Evolutionary conservation across 2,888 invertebrate genomes (phyloP).

Genomic region (Ommatoiulus sabulosus): DNA sequence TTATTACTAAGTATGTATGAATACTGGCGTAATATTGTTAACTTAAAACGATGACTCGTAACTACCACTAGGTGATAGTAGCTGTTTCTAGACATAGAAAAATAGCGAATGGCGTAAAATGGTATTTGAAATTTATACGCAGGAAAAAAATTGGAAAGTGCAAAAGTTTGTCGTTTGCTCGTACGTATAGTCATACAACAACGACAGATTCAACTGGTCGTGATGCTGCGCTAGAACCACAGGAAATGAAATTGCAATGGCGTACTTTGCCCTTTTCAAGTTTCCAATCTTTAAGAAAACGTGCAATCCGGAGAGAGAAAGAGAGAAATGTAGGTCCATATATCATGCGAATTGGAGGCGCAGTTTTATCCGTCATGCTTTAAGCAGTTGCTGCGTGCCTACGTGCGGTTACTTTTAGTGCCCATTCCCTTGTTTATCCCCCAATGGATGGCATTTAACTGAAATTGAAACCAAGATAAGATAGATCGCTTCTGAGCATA

Average conservation of each 20-base stretch:
- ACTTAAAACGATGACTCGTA: too few relatives aligned
- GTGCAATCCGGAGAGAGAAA: background rate
- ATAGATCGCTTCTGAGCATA: conserved; percentile 19
- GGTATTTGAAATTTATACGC: too few relatives aligned
- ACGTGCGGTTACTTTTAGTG: conserved; percentile 19
- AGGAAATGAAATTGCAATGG: background rate
- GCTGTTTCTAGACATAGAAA: too few relatives aligned
- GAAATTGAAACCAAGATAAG: conserved; percentile 19
- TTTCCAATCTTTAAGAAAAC: conserved; percentile 3
- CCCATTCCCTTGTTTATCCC: conserved; percentile 19
- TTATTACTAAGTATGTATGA: too few relatives aligned
- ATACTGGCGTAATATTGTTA: too few relatives aligned
- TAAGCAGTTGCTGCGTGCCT: background rate
- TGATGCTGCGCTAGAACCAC: background rate
- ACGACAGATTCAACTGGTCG: background rate
- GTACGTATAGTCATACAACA: background rate
- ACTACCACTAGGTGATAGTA: too few relatives aligned
- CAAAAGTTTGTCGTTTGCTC: background rate
- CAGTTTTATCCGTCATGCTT: background rate
- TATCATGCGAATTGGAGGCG: background rate
- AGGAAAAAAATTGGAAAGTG: background rate
- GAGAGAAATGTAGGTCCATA: background rate
- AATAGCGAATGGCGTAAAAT: too few relatives aligned
- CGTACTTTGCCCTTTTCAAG: background rate
- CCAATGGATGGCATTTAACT: conserved; percentile 12